Base-by-base conservation (phyloP, 1,140 invertebrate species). In the Drosophila lacteicornis region DNA sequence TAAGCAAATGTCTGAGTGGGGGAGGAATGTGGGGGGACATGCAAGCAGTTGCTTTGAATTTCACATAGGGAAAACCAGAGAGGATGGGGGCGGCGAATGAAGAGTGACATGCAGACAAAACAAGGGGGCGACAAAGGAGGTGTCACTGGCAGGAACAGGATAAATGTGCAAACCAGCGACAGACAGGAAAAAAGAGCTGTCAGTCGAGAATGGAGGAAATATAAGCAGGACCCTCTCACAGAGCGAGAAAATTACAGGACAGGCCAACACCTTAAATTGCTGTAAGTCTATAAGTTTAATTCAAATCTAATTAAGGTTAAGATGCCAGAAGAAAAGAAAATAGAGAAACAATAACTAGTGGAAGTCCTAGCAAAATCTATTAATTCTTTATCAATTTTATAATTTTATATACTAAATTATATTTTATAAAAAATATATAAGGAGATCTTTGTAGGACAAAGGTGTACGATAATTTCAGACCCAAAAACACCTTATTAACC, bases 101-200 rank as follows among this genome's bases (percentile, higher is more conserved):
- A 88, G 85, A 88, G 80, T 90, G 84, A 88, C 85, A 81, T 75
- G 84, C 83, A 83, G 84, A 79, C 74, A 78, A 75, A 73, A 90
- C 84, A 81, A 81, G 62, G 80, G 85, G 74, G 70, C 67, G 67
- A 88, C 84, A 88, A 88, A 88, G 84, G 80, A 88, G 85, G 85
- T 88, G 84, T 88, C 84, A 88, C 84, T 90, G 80, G 75, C 84
- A 88, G 84, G 84, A 78, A 88, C 85, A 90, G 84, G 84, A 88
- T 88, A 88, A 88, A 88, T 88, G 84, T 84, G 84, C 80, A 88
- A 88, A 84, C 73, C 85, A 81, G 85, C 84, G 82, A 88, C 77
- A 71, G 85, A 71, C 58, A 57, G 67, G 75, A 79, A 83, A 86
- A 88, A 90, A 90, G 84, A 88, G 84, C 85, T 88, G 74, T 80